Evolutionary conservation across 2,888 invertebrate species (phyloP).

Genomic region (Sussaba pulchella): DNA sequence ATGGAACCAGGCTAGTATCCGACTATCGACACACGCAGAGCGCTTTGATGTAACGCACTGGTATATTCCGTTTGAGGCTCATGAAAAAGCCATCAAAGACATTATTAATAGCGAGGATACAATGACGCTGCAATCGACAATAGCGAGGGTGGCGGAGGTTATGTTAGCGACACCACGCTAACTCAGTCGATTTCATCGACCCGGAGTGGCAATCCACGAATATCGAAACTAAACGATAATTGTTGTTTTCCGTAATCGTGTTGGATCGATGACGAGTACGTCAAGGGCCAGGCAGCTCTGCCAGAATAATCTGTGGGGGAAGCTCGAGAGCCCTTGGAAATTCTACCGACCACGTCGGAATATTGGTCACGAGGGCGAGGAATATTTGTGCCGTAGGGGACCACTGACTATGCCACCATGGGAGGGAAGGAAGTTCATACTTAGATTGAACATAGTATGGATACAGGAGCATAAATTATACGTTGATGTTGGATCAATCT

Average conservation of each 20-base stretch:
- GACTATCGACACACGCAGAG: constrained; percentile 6
- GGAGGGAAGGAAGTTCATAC: neutral
- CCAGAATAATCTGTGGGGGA: neutral
- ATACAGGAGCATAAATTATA: neutral
- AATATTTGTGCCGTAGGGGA: neutral
- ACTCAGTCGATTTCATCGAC: too few relatives aligned
- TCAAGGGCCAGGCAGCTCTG: too few relatives aligned
- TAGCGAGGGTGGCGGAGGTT: too few relatives aligned
- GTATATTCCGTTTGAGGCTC: constrained; percentile 12
- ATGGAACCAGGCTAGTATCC: neutral
- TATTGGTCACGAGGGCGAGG: constrained; percentile 18
- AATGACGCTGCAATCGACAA: too few relatives aligned
- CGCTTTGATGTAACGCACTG: neutral
- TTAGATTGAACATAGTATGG: neutral
- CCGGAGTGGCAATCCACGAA: neutral
- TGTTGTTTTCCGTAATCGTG: too few relatives aligned
- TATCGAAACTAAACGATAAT: too few relatives aligned
- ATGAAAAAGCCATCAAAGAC: neutral
- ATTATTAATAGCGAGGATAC: too few relatives aligned
- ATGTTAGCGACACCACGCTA: too few relatives aligned
- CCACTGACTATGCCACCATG: neutral
- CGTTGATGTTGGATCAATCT: neutral
- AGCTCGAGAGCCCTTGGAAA: neutral
- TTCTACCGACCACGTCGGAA: constrained; percentile 6
- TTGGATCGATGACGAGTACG: too few relatives aligned